A percentile compares a stretch with the other conserved stretches of the same genome.
These are phyloP conservation scores for Stenurella melanura DNA, from an alignment of 2,888 invertebrate species.

Conservation along the genomic window DNA sequence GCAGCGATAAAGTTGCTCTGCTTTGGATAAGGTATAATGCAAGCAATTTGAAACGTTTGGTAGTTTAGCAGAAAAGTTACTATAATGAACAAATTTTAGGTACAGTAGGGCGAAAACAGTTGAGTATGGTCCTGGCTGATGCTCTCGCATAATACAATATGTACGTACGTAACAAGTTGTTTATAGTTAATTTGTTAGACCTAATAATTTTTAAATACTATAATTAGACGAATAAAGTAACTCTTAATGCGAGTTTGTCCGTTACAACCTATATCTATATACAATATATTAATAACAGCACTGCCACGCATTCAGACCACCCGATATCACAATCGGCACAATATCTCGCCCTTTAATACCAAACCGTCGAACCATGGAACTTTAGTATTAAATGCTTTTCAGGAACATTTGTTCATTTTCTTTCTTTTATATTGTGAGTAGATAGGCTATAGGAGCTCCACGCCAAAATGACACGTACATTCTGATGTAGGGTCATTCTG, in stretches of 20 bases:
- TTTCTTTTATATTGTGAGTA: conserved; percentile 60
- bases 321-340: conserved; percentile 70
- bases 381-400: conserved; percentile 73
- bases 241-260: conserved; percentile 67
- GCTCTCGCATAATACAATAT: conserved; percentile 57
- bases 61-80: not conserved
- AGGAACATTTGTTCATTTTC: conserved; percentile 72
- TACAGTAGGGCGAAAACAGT: not conserved
- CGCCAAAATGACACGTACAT: no score
- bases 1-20: not conserved
- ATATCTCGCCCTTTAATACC: conserved; percentile 73
- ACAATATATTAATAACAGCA: conserved; percentile 60
- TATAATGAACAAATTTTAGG: conserved; percentile 13
- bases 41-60: not conserved
- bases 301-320: conserved; percentile 64
- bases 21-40: not conserved
- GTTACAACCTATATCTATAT: conserved; percentile 64
- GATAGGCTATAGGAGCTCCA: no score
- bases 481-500: no score
- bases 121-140: conserved; percentile 49
- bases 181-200: conserved; percentile 66
- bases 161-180: conserved; percentile 67
- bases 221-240: conserved; percentile 67
- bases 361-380: conserved; percentile 65
- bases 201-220: conserved; percentile 67